A percentile compares a stretch with the other conserved stretches of the same genome.
Evolutionary conservation across 2,888 invertebrate genomes (phyloP).

Genomic region (Ichneumon xanthorius): DNA sequence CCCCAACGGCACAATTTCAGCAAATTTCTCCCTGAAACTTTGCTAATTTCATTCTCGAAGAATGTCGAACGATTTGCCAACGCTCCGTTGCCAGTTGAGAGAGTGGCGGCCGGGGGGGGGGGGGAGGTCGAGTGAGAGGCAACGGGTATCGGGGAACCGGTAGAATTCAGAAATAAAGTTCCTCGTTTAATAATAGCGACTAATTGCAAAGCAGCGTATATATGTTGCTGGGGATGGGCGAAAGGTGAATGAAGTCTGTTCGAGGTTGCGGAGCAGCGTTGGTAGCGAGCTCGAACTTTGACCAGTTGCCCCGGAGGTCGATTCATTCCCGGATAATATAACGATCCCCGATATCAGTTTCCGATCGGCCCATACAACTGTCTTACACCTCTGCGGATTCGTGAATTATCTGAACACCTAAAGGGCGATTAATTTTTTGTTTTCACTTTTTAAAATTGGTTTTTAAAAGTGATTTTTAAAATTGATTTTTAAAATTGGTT

Average conservation of each 20-base stretch:
- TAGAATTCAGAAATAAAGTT: conserved; percentile 71
- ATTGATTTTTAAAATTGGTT: too few species aligned
- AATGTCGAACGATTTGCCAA: conserved; percentile 76
- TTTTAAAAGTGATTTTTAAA: too few species aligned
- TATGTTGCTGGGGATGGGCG: conserved; percentile 11
- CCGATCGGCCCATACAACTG: not conserved
- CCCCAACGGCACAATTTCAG: conserved; percentile 60
- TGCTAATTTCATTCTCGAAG: conserved; percentile 75
- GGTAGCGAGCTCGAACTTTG: conserved; percentile 22
- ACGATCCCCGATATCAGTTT: conserved; percentile 41
- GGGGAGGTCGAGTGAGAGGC: not conserved
- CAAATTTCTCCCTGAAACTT: conserved; percentile 71
- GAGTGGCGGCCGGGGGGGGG: not conserved
- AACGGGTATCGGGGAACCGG: conserved; percentile 37
- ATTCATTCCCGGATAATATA: conserved; percentile 54
- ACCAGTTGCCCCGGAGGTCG: conserved; percentile 41
- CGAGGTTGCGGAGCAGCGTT: not conserved
- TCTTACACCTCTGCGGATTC: not conserved
- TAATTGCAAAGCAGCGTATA: conserved; percentile 71
- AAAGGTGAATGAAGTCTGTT: conserved; percentile 5
- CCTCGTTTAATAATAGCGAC: conserved; percentile 75
- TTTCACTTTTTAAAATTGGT: too few species aligned
- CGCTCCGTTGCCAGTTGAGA: conserved; percentile 27
- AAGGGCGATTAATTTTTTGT: not conserved
- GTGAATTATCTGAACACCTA: conserved; percentile 16